phyloP scores from a whole-genome alignment of 1,140 invertebrate genomes.

The Acromyrmex charruanus region DNA sequence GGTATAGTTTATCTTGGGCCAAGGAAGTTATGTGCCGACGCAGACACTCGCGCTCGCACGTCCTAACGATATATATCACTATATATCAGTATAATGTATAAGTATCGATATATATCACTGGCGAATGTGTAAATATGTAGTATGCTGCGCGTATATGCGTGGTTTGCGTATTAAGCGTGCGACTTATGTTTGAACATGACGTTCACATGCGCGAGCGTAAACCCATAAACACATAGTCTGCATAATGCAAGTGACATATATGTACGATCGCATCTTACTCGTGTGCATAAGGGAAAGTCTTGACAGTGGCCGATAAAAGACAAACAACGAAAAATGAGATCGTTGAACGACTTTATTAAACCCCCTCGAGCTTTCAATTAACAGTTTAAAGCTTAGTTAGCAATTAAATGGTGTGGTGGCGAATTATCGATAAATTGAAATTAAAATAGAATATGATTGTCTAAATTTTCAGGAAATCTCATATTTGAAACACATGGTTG shows the following conservation, averaged over 20 bases:
- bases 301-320: neutral
- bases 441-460: neutral
- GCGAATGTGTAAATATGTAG: slow-evolving; percentile 34
- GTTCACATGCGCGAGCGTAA: slow-evolving; percentile 42
- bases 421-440: neutral
- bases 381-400: neutral
- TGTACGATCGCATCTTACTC: neutral
- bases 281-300: neutral
- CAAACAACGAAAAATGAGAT: neutral
- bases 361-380: neutral
- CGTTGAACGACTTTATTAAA: neutral
- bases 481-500: neutral
- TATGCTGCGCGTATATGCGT: neutral
- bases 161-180: slow-evolving; percentile 47
- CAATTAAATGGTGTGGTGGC: neutral
- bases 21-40: slow-evolving; percentile 39
- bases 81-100: slow-evolving; percentile 40
- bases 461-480: neutral
- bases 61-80: slow-evolving; percentile 44
- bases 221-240: slow-evolving; percentile 28
- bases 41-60: slow-evolving; percentile 24
- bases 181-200: slow-evolving; percentile 57
- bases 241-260: slow-evolving; percentile 23
- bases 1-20: slow-evolving; percentile 35
- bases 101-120: slow-evolving; percentile 43